Conservation (phyloP, 2,888 invertebrate genomes). For the Pediacus dermestoides region DNA sequence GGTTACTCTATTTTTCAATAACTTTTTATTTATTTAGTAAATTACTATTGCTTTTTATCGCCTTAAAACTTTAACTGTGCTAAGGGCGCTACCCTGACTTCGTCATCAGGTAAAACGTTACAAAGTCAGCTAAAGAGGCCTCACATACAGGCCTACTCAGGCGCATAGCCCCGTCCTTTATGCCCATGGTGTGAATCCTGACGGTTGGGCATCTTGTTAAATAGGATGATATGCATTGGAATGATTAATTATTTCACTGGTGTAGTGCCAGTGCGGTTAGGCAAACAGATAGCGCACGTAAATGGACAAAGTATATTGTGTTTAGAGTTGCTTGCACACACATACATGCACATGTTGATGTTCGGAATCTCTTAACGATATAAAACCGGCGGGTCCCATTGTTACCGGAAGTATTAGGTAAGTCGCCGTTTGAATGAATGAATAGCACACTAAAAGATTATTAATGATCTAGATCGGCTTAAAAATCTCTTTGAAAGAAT, state of each 20-base stretch:
- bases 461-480: conserved; percentile 46
- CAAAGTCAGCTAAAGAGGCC: too few relatives aligned
- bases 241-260: conserved; percentile 51
- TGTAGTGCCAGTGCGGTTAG: conserved; percentile 46
- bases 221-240: conserved; percentile 50
- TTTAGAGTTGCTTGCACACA: conserved; percentile 14
- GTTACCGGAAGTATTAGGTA: conserved; percentile 43
- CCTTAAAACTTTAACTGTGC: too few relatives aligned
- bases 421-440: conserved; percentile 25
- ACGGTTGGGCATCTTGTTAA: conserved; percentile 44
- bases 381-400: conserved; percentile 32
- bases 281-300: conserved; percentile 47
- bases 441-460: conserved; percentile 45
- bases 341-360: conserved; percentile 34
- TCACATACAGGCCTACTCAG: conserved; percentile 1
- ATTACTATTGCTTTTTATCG: too few relatives aligned
- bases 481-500: conserved; percentile 2
- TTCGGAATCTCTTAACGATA: conserved; percentile 39
- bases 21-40: too few relatives aligned
- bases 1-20: too few relatives aligned
- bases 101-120: too few relatives aligned
- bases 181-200: conserved; percentile 36
- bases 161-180: background rate
- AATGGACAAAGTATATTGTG: conserved; percentile 43
- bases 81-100: too few relatives aligned